Evolutionary conservation across 2,888 invertebrate genomes (phyloP), one percentile per base, ranked within the genome.

Genomic region (Ichneumoninae sp.): DNA sequence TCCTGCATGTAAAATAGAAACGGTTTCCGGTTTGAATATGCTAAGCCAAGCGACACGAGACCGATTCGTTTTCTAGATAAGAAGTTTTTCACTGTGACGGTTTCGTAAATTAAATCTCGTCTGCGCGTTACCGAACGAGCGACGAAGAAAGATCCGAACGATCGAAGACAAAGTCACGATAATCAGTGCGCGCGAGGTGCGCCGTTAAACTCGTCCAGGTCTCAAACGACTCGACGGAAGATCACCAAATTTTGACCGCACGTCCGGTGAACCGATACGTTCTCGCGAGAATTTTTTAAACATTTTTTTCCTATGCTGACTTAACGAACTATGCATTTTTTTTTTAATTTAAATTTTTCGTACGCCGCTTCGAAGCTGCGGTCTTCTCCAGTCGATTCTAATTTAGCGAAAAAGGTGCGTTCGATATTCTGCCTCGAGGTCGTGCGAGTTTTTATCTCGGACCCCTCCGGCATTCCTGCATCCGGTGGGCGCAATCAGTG

Each of bases 401-500:
- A 10, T 40, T 40, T 10, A 40, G 10, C 26, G 26, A 30, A 60
- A 26, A 26, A 26, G 5, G 5, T 13, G 26, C 6, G 3, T 26
- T 60, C 10, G 13, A 10, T 30, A 60, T 30, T 60, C 30, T 6
- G 26, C 16, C 13, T 4, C 30, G 30, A 16, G 26, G 60, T 60
- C 26, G 5, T 16, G 30, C 30, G 30, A 60, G 5, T 60, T 60
- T 60, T 60, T 30, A 16, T 30, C 10, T 13, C 16, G 26, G 60
- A 22, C 13, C 60, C 60, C 60, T 30, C 30, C 30, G 10, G 26
- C 60, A 30, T 60, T 60, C 30, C 60, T 30, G 30, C 30, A 60
- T 60, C 60, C 60, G 60, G 22, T 30, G 26, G 26, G 26, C 57
- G 60, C 60, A 60, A 75, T 75, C 75, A 65, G 75, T 65, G 75